Evolutionary conservation across 64 coral and sea anemone genomes (phyloP), one percentile per base, ranked within the genome.

Genomic region (Porites australiensis): DNA sequence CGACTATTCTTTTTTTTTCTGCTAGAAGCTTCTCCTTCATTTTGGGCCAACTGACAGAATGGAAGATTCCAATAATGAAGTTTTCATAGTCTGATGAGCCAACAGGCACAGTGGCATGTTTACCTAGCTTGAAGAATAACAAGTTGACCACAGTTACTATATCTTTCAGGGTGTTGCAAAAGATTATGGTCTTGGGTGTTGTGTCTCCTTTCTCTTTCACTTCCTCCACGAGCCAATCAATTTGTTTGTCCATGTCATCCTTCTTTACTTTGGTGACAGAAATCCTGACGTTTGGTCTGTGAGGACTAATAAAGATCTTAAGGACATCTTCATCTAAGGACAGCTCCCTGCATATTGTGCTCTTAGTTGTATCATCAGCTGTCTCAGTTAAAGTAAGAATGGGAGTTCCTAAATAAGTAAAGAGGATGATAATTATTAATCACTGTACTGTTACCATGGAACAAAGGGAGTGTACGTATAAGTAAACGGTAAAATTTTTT

Each of bases 251-350:
- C 82, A 79, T 79, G 23, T 37, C 50, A 1, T 67, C 19, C 22
- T 87, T 91, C 14, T 73, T 73, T 8, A 14, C 59, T 91, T 90
- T 95, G 6, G 44, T 87, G 7, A 95, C 83, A 50, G 72, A 71
- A 72, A 95, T 80, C 10, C 74, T 19, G 6, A 95, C 4, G 50
- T 95, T 90, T 48, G 72, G 8, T 1, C 93, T 60, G 50, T 85
- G 64, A 2, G 87, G 93, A 60, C 93, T 94, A 5, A 89, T 72
- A 89, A 83, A 83, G 27, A 94, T 68, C 12, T 13, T 50, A 47
- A 69, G 8, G 46, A 64, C 61, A 49, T 82, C 50, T 64, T 27
- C 12, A 70, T 86, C 18, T 50, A 64, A 45, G 43, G 46, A 45
- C 69, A 67, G 27, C 8, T 12, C 22, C 7, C 50, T 45, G 21